Conservation (phyloP, 2,797 vertebrate genomes). For the Gallinago stenura region DNA sequence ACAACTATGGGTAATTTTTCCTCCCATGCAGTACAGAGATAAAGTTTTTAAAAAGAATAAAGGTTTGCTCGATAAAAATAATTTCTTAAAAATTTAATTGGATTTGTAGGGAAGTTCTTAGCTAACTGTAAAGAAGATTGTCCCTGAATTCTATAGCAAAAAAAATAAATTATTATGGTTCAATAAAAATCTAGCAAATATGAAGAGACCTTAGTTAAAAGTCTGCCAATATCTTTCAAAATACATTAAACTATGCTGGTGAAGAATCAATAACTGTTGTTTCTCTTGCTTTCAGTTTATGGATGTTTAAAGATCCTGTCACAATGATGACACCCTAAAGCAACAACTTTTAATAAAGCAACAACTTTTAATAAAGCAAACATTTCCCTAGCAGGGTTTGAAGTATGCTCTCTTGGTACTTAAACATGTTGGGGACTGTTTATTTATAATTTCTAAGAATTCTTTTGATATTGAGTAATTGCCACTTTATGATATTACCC, state of each 20-base stretch:
- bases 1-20: background rate
- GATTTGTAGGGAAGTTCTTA: background rate
- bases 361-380: constrained; percentile 21
- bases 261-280: constrained; percentile 40
- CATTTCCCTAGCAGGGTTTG: background rate
- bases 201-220: constrained; percentile 7
- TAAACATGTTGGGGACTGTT: background rate
- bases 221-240: constrained; percentile 1
- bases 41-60: background rate
- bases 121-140: background rate
- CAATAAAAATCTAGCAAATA: constrained; percentile 24
- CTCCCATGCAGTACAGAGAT: no score
- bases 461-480: background rate
- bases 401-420: background rate
- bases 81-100: background rate
- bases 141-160: background rate
- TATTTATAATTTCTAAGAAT: background rate
- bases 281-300: constrained; percentile 4
- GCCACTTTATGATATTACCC: background rate
- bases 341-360: constrained; percentile 28
- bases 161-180: background rate
- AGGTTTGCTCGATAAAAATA: background rate
- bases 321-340: background rate
- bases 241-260: background rate
- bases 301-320: constrained; percentile 25